phyloP scores from a whole-genome alignment of 2,797 vertebrate species.

The Knipowitschia caucasica region DNA sequence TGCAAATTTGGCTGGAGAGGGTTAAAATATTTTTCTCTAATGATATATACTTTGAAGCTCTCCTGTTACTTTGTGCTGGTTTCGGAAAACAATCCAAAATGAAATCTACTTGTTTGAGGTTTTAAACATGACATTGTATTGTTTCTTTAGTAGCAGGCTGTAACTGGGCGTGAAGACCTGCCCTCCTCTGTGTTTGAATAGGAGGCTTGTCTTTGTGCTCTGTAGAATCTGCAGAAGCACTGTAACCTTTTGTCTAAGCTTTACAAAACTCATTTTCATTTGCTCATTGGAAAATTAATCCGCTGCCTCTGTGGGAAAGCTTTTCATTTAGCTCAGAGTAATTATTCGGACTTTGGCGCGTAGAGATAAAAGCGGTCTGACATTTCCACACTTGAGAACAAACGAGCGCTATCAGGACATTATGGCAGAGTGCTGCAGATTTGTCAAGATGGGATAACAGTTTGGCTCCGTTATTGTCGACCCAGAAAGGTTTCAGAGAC shows the following conservation, averaged over 20 bases:
- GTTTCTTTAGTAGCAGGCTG: no score
- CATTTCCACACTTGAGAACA: background rate
- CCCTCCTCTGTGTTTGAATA: background rate
- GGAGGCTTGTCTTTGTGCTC: background rate
- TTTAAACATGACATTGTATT: no score
- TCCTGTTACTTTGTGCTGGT: no score
- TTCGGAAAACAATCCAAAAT: no score
- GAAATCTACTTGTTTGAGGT: no score
- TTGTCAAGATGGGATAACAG: background rate
- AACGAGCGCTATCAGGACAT: slow-evolving; percentile 1
- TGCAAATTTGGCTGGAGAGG: no score
- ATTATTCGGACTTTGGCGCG: slow-evolving; percentile 5
- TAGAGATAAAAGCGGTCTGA: background rate
- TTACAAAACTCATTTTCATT: slow-evolving; percentile 14
- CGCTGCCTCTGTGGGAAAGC: background rate
- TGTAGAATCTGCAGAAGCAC: background rate
- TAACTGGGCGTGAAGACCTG: no score
- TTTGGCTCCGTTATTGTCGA: background rate
- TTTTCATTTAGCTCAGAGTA: slow-evolving; percentile 7
- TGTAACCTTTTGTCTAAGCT: slow-evolving; percentile 12
- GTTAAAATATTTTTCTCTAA: no score
- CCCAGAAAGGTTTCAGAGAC: slow-evolving; percentile 6
- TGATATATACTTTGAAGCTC: no score
- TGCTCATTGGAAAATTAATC: slow-evolving; percentile 8
- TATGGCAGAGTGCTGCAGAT: background rate